These are phyloP conservation scores for Lordiphosa collinella DNA, from an alignment of 1,140 invertebrate species.

Conservation along the genomic window DNA sequence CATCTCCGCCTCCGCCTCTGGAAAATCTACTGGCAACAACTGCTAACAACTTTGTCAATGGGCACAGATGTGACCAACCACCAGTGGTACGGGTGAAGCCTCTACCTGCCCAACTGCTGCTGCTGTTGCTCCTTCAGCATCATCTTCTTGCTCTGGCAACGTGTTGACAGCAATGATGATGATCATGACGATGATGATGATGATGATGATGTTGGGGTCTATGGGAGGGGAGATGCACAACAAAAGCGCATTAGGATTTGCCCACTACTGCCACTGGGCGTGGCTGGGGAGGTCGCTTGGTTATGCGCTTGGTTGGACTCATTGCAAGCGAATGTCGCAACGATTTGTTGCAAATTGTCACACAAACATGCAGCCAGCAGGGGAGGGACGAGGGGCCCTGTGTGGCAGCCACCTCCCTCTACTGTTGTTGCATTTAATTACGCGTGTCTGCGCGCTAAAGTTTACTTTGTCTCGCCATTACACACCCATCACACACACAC, in stretches of 20 bases:
- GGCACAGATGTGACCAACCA: slow-evolving; percentile 48
- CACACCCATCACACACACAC: slow-evolving; percentile 18
- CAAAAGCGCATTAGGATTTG: slow-evolving; percentile 66
- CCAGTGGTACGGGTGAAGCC: not conserved
- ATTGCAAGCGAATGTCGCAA: slow-evolving; percentile 54
- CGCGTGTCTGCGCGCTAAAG: slow-evolving; percentile 63
- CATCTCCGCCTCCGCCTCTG: no score
- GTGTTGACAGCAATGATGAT: slow-evolving; percentile 66
- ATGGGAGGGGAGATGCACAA: slow-evolving; percentile 31
- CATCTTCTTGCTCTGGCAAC: slow-evolving; percentile 39
- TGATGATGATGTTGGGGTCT: not conserved
- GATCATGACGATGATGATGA: slow-evolving; percentile 31
- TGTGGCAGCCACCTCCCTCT: slow-evolving; percentile 18
- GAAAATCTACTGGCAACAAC: slow-evolving; percentile 34
- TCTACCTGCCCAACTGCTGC: slow-evolving; percentile 19
- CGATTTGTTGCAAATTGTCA: slow-evolving; percentile 72
- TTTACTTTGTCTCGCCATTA: slow-evolving; percentile 68
- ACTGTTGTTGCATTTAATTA: slow-evolving; percentile 74
- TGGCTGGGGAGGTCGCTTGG: slow-evolving; percentile 27
- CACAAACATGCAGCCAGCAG: slow-evolving; percentile 12
- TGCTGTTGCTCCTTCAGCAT: not conserved
- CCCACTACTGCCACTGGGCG: slow-evolving; percentile 1
- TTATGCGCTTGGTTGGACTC: slow-evolving; percentile 49
- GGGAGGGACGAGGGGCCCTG: not conserved
- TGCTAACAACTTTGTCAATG: slow-evolving; percentile 65